Base-by-base conservation (phyloP, 2,888 invertebrate genomes). In the Dryobota labecula region DNA sequence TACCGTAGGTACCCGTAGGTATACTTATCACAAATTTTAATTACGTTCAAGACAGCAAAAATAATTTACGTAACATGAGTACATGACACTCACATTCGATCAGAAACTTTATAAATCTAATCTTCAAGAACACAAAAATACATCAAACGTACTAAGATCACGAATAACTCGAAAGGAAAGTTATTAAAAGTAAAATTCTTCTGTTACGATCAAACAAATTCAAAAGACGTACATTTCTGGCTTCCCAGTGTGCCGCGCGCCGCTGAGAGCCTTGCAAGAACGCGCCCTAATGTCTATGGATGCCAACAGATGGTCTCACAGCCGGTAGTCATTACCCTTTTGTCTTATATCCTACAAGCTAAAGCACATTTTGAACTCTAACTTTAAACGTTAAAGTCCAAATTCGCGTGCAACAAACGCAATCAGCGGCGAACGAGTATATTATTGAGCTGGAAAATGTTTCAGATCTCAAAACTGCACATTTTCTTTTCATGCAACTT, bases 241-340 rank as follows among this genome's bases (percentile, higher is more conserved):
- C 80, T 86, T 86, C 86, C 85, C 87, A 87, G 90, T 88, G 89
- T 90, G 86, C 80, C 90, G 74, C 90, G 88, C 83, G 73, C 89
- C 83, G 85, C 86, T 80, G 84, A 82, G 86, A 84, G 76, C 61
- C 82, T 87, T 86, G 86, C 91, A 90, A 92, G 92, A 91, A 90
- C 89, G 89, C 89, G 86, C 89, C 89, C 87, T 94, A 93, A 94
- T 93, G 93, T 93, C 92, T 92, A 89, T 87, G 87, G 92, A 91
- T 89, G 91, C 92, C 92, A 92, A 90, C 94, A 94, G 94, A 94
- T 94, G 94, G 90, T 93, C 91, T 89, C 91, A 84, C 90, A 90
- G 89, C 91, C 89, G 80, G 90, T 87, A 89, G 86, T 90, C 93
- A 93, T 94, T 94, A 93, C 91, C 92, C 92, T 92, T 93, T 92